phyloP scores from a whole-genome alignment of 2,888 invertebrate species.

The Lithophane ornitopus region DNA sequence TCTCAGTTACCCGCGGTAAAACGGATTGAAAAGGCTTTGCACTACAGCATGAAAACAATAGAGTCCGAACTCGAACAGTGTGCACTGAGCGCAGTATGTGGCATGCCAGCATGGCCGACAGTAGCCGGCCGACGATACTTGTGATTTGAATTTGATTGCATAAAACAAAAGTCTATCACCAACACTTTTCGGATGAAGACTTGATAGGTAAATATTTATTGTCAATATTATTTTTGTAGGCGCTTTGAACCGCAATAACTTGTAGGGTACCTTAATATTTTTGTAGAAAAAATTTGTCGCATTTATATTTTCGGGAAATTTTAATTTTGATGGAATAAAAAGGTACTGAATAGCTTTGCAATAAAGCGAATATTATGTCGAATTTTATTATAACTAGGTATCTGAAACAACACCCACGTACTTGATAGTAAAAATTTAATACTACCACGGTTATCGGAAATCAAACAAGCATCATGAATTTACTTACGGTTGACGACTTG shows the following conservation, averaged over 20 bases:
- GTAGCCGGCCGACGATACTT: constrained; percentile 2
- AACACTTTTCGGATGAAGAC: not conserved
- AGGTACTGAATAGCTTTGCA: not conserved
- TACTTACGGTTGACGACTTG: not conserved
- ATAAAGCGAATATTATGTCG: not conserved
- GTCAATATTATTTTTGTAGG: not conserved
- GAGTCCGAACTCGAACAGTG: constrained; percentile 8
- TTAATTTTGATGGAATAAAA: not conserved
- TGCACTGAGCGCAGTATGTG: constrained; percentile 5
- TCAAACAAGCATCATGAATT: not conserved
- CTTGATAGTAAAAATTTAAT: not conserved
- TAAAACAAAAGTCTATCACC: not conserved
- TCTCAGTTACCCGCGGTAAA: constrained; percentile 42
- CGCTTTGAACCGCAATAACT: not conserved
- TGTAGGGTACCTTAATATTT: constrained; percentile 6
- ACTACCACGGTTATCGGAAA: not conserved
- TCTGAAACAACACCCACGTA: not conserved
- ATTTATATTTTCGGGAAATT: not conserved
- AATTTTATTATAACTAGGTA: not conserved
- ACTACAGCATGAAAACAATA: constrained; percentile 46
- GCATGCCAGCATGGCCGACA: constrained; percentile 9
- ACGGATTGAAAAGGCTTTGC: constrained; percentile 44
- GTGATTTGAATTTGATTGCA: constrained; percentile 25
- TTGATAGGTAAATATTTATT: constrained; percentile 13
- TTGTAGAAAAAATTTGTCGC: not conserved